Conservation (phyloP, 2,113 vertebrate genomes). For the Anser cygnoides region DNA sequence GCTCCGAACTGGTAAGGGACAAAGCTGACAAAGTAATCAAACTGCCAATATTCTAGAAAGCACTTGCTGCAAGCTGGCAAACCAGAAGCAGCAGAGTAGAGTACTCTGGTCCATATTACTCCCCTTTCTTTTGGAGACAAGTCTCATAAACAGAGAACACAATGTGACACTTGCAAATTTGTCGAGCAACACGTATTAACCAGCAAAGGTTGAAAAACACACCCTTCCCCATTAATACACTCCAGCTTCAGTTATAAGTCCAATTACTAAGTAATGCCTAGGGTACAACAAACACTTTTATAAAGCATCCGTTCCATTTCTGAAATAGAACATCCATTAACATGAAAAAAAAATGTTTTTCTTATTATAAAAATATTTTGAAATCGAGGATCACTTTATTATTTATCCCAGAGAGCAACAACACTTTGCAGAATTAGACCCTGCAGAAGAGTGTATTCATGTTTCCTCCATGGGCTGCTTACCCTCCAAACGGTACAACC, state of each 20-base stretch:
- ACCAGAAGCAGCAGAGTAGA: background rate
- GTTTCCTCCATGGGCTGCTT: background rate
- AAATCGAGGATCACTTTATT: background rate
- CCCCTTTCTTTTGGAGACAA: background rate
- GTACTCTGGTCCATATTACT: background rate
- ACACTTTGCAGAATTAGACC: background rate
- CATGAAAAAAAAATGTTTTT: accelerated
- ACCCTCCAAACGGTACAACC: background rate
- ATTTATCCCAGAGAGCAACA: background rate
- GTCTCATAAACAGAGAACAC: background rate
- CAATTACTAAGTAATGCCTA: background rate
- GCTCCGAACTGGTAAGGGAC: background rate
- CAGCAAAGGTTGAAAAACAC: background rate
- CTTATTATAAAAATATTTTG: background rate
- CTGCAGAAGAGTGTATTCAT: background rate
- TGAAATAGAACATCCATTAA: background rate
- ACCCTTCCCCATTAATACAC: background rate
- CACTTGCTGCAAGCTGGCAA: background rate
- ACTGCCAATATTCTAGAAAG: background rate
- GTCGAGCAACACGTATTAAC: background rate
- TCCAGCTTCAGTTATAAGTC: background rate
- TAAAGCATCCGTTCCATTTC: background rate
- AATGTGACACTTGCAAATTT: background rate
- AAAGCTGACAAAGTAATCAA: background rate
- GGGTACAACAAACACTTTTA: background rate